These are phyloP conservation scores for Tenodera sinensis DNA, from an alignment of 2,888 invertebrate genomes.

Conservation along the genomic window DNA sequence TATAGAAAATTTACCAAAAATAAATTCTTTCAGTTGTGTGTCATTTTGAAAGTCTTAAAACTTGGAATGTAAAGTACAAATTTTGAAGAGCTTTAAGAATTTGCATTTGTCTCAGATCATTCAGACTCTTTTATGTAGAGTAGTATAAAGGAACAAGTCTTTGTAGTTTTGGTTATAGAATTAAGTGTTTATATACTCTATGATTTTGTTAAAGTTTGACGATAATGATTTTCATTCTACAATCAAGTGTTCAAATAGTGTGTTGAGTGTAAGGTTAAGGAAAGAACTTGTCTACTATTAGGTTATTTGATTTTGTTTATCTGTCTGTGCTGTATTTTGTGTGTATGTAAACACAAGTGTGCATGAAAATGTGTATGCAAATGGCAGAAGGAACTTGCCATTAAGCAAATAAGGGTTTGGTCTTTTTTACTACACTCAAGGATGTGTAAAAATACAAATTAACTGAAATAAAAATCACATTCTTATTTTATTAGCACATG, in stretches of 20 bases:
- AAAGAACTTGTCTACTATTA: neutral
- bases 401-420: too few relatives aligned
- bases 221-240: neutral
- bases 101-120: neutral
- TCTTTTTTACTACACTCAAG: too few relatives aligned
- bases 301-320: neutral
- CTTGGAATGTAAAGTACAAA: too few relatives aligned
- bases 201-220: neutral
- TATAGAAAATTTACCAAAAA: too few relatives aligned
- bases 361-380: neutral
- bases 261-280: neutral
- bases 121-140: neutral
- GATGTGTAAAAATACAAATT: too few relatives aligned
- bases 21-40: too few relatives aligned
- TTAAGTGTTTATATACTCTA: neutral
- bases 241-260: neutral
- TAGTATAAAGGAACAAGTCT: neutral
- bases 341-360: neutral
- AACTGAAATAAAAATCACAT: neutral
- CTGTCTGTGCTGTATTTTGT: neutral
- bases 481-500: neutral
- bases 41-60: too few relatives aligned
- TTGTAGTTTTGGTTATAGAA: neutral
- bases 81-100: too few relatives aligned
- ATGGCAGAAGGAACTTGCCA: neutral